Base-by-base conservation (phyloP, 2,888 invertebrate species). In the Tipula unca region DNA sequence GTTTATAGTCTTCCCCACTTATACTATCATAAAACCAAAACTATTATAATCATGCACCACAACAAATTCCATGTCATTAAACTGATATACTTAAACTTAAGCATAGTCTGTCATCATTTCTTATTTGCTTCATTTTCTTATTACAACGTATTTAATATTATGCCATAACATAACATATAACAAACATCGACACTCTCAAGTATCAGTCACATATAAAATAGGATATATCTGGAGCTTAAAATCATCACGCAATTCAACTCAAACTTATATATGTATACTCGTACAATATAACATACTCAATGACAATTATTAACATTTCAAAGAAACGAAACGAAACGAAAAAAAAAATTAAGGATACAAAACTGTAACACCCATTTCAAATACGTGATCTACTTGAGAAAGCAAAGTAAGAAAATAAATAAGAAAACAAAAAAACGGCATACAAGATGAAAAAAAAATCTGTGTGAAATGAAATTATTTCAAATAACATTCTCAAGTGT, bases 231-330 rank as follows among this genome's bases (percentile, higher is more conserved):
- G 20, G 25, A 69, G 69, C 69, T 69, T 69, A 69, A 69, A 69
- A 69, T 69, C 69, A 69, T 69, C 69, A 69, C 69, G 69, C 69
- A 69, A 69, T 69, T 69, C 69, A 69, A 69, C 69, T 69, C 69
- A 69, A 69, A 69, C 69, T 69, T 69, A 69, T 25, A 69, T 14
- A 25, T 69, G 25, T 54, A 25, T 17, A 48, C 48, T 48, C 48
- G 2, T 69, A 69, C 69, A 10, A 25, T 69, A 25, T 69, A 69
- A 20, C 25, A 69, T 25, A 69, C 69, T 69, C 69, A 69, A 69
- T 25, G 69, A 69, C 69, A 69, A 69, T 69, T 69, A 25, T 69
- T 69, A 69, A 69, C 69, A 69, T 69, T 69, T 69, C 69, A 69
- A 69, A 69, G 69, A 69, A 25, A 69, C 69, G 69, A 69, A 69